Conservation (phyloP, 2,113 vertebrate genomes). For the Leptobrachium ailaonicum region DNA sequence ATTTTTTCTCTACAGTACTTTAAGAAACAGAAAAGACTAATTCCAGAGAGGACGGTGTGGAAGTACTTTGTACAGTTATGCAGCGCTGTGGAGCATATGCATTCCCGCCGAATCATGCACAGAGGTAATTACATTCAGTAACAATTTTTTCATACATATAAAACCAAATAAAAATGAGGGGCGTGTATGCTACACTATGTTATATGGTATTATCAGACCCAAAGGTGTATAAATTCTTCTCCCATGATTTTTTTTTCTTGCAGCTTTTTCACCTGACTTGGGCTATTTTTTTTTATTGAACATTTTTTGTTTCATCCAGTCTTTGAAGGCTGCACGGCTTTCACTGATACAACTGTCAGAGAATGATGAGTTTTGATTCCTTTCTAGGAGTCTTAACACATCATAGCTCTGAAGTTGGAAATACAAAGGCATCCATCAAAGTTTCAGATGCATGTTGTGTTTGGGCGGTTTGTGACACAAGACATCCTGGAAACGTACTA, state of each 20-base stretch:
- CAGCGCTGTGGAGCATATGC: constrained; percentile 87
- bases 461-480: constrained; percentile 28
- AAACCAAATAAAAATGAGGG: no score
- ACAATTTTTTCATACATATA: neutral
- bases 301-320: constrained; percentile 29
- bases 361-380: constrained; percentile 44
- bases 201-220: no score
- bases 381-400: constrained; percentile 26
- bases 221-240: no score
- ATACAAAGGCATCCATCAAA: constrained; percentile 44
- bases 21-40: constrained; percentile 85
- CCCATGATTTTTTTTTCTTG: constrained; percentile 4
- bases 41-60: constrained; percentile 85
- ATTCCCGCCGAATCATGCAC: constrained; percentile 87
- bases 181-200: no score
- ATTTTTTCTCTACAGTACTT: constrained; percentile 73
- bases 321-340: constrained; percentile 36
- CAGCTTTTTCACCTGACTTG: constrained; percentile 7
- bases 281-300: constrained; percentile 18
- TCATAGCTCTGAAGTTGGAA: constrained; percentile 23
- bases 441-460: constrained; percentile 34
- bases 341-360: constrained; percentile 36
- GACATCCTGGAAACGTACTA: neutral
- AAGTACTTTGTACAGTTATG: constrained; percentile 88
- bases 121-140: constrained; percentile 70